A percentile compares a stretch with the other conserved stretches of the same genome.
phyloP scores from a whole-genome alignment of 30 jellyfish, hydroid and myxozoan genomes.

The Sanderia malayensis region DNA sequence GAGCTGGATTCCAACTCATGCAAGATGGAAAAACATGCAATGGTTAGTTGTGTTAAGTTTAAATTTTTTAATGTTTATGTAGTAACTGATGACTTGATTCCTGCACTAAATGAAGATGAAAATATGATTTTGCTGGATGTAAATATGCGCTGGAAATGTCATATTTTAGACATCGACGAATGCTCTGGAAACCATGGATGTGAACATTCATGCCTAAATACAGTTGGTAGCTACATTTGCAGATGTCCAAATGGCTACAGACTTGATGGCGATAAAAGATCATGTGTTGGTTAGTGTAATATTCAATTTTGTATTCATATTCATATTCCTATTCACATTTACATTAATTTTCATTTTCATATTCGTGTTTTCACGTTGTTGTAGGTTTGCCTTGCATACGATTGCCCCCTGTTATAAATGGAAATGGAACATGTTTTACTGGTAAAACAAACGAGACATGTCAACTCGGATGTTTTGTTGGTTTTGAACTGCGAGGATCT shows the following conservation, averaged over 20 bases:
- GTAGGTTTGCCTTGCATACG: constrained; percentile 58
- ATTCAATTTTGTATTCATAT: too few relatives aligned
- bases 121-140: too few relatives aligned
- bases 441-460: constrained; percentile 69
- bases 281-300: constrained; percentile 59
- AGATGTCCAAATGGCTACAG: constrained; percentile 47
- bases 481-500: constrained; percentile 63
- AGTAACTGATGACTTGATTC: too few relatives aligned
- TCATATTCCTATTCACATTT: too few relatives aligned
- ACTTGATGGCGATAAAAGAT: constrained; percentile 33
- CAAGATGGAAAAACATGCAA: constrained; percentile 65
- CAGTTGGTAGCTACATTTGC: constrained; percentile 53
- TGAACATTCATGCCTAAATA: constrained; percentile 54
- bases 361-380: too few relatives aligned
- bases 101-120: too few relatives aligned
- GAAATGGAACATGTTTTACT: constrained; percentile 56
- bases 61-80: too few relatives aligned
- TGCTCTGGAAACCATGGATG: constrained; percentile 51
- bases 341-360: too few relatives aligned
- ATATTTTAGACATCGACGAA: constrained; percentile 53
- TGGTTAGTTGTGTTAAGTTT: constrained; percentile 37
- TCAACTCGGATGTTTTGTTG: constrained; percentile 45
- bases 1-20: constrained; percentile 37
- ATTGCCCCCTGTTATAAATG: constrained; percentile 65
- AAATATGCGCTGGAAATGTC: too few relatives aligned